Base-by-base conservation (phyloP, 1,140 invertebrate species). In the Coboldia fuscipes region DNA sequence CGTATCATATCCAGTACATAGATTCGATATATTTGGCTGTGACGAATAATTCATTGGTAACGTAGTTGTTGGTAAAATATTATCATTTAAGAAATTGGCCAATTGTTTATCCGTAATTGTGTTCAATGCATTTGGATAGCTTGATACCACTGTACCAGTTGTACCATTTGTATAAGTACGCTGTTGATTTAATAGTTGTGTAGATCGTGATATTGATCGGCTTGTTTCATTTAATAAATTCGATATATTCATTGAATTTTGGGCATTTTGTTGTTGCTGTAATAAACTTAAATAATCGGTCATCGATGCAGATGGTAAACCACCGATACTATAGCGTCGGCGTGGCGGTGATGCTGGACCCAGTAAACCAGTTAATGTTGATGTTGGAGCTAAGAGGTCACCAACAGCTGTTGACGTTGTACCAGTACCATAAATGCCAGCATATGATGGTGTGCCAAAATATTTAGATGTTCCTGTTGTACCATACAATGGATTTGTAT, bases 21-120 rank as follows among this genome's bases (percentile, higher is more conserved):
- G 50, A 38, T 53, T 53, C 39, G 50, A 54, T 45, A 54, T 54
- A 21, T 54, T 54, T 7, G 51, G 51, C 28, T 54, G 51, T 30
- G 51, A 54, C 34, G 51, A 54, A 41, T 51, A 54, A 39, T 48
- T 54, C 23, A 37, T 35, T 19, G 30, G 19, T 9, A 32, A 20
- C 31, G 51, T 50, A 48, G 54, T 51, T 13, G 48, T 50, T 7
- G 51, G 51, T 38, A 50, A 54, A 33, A 48, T 54, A 33, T 48
- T 42, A 7, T 50, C 50, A 29, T 48, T 45, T 10, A 38, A 38
- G 33, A 36, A 37, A 17, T 35, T 28, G 29, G 39, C 40, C 20
- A 45, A 37, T 32, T 42, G 44, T 30, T n/a, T 3, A 12, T 27
- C 24, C 12, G 44, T 45, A 27, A 41, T 29, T 3, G 40, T 41